These are phyloP conservation scores for Charanyca ferruginea DNA, from an alignment of 2,888 invertebrate genomes.

Conservation along the genomic window DNA sequence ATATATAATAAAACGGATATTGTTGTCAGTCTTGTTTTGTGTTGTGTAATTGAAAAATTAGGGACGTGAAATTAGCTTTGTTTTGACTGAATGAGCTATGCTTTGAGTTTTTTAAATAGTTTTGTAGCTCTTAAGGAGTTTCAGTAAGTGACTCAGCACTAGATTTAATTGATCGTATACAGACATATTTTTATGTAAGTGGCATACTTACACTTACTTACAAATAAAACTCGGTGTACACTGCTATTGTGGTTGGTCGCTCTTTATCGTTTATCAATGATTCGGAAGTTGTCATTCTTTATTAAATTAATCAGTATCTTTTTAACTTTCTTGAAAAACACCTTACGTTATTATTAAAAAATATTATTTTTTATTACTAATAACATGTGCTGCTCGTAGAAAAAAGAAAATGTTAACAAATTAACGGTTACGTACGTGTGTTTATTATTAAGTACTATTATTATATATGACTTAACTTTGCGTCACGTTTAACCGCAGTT, in stretches of 20 bases:
- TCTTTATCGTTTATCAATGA: too few species aligned
- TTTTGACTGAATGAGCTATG: conserved; percentile 23
- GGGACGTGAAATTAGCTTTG: conserved; percentile 40
- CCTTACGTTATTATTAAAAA: neutral
- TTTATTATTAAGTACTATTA: neutral
- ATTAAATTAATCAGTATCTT: too few species aligned
- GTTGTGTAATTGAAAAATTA: conserved; percentile 58
- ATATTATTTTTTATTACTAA: neutral
- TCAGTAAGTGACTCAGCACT: neutral
- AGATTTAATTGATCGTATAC: neutral
- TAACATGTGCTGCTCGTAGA: neutral
- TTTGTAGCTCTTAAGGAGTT: neutral
- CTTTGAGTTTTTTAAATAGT: neutral
- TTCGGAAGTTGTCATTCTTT: too few species aligned
- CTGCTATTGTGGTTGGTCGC: too few species aligned
- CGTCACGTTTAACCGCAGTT: neutral
- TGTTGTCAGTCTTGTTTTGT: conserved; percentile 58
- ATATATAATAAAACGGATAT: conserved; percentile 66
- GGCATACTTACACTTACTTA: too few species aligned
- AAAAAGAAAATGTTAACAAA: conserved; percentile 1
- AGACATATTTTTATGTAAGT: too few species aligned
- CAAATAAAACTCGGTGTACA: too few species aligned
- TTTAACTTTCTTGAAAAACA: too few species aligned
- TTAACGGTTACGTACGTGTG: neutral
- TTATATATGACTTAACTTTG: neutral